Percentiles rank a stretch among this genome's conserved stretches.
Evolutionary conservation across 1,140 invertebrate species (phyloP).

Genomic region (Metopolophium dirhodum): DNA sequence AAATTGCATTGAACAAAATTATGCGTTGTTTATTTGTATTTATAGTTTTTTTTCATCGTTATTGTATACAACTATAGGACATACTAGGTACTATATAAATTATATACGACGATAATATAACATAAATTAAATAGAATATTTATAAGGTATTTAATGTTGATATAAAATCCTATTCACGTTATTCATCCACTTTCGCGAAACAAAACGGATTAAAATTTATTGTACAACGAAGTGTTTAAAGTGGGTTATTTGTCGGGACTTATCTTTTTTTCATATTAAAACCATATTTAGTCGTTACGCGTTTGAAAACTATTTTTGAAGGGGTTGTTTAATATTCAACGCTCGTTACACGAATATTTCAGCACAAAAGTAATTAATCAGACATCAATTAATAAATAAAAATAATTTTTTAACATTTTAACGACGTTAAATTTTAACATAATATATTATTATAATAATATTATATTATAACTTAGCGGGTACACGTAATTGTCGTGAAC

Average conservation of each 20-base stretch:
- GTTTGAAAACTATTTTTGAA: neutral
- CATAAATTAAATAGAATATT: neutral
- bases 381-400: constrained; percentile 21
- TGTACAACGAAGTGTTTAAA: neutral
- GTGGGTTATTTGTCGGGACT: neutral
- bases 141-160: neutral
- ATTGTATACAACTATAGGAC: neutral
- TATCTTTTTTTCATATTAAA: neutral
- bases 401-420: neutral
- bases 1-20: neutral
- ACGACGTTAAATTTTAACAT: neutral
- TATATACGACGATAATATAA: neutral
- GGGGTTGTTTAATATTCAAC: constrained; percentile 6
- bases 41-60: neutral
- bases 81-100: neutral
- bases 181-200: neutral
- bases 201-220: neutral
- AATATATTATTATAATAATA: constrained; percentile 7
- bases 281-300: neutral
- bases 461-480: neutral
- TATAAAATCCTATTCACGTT: neutral
- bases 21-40: neutral
- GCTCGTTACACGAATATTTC: constrained; percentile 2
- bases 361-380: neutral
- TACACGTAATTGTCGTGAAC: neutral